Conservation (phyloP, 2,888 invertebrate species). For the Aphidius colemani region DNA sequence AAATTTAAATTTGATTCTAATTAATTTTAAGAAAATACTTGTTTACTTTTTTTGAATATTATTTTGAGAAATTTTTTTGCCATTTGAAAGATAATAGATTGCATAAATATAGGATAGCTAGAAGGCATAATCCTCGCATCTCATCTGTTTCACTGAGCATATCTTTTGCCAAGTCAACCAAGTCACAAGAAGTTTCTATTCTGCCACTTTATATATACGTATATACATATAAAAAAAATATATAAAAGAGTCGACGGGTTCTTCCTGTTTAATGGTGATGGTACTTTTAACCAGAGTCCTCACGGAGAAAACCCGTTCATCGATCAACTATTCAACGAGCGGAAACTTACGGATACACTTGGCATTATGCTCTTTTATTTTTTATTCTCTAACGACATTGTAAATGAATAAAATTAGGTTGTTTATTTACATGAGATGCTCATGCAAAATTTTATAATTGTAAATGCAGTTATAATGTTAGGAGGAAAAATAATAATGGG, state of each 20-base stretch:
- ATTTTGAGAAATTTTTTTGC: neutral
- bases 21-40: too few species aligned
- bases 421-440: too few species aligned
- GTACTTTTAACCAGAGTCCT: slow-evolving; percentile 21
- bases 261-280: slow-evolving; percentile 25
- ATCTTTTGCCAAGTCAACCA: too few species aligned
- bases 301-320: slow-evolving; percentile 34
- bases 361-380: slow-evolving; percentile 12
- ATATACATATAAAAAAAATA: neutral
- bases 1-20: too few species aligned
- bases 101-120: slow-evolving; percentile 7
- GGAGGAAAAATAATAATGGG: too few species aligned
- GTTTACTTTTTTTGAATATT: too few species aligned
- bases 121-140: slow-evolving; percentile 14
- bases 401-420: too few species aligned
- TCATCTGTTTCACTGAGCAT: slow-evolving; percentile 5
- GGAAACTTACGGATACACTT: slow-evolving; percentile 19
- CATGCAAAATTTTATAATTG: slow-evolving; percentile 18
- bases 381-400: too few species aligned
- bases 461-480: too few species aligned
- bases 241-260: slow-evolving; percentile 12
- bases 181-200: too few species aligned
- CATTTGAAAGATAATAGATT: slow-evolving; percentile 14
- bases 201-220: neutral
- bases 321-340: slow-evolving; percentile 39